phyloP scores from a whole-genome alignment of 2,113 vertebrate species.

The Arothron firmamentum region DNA sequence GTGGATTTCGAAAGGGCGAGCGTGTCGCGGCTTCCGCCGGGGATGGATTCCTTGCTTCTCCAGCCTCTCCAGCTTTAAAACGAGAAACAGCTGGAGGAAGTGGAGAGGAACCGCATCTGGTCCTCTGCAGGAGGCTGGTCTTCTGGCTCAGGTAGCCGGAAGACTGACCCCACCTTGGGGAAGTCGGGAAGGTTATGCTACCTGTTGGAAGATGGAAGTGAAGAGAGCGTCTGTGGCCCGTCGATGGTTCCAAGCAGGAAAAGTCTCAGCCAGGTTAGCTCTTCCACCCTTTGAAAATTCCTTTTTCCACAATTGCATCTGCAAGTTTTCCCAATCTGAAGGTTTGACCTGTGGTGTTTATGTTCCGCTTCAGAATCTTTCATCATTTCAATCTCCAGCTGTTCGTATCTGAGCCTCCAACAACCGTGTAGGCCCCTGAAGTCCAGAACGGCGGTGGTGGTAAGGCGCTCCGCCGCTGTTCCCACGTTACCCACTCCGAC shows the following conservation, averaged over 20 bases:
- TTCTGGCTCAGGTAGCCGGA: no score
- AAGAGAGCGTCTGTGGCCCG: no score
- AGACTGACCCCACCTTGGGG: no score
- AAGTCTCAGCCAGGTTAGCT: no score
- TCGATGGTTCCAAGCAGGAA: no score
- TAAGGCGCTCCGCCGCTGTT: conserved; percentile 31
- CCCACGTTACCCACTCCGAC: conserved; percentile 37
- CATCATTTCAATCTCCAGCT: conserved; percentile 17
- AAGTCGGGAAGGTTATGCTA: no score
- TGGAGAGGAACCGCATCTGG: not conserved
- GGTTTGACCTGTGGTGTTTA: conserved; percentile 1
- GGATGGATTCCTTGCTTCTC: conserved; percentile 44
- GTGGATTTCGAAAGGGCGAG: conserved; percentile 22
- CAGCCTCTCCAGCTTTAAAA: conserved; percentile 31
- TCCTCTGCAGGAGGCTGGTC: no score
- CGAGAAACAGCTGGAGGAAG: conserved; percentile 48
- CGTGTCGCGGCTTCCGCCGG: conserved; percentile 35
- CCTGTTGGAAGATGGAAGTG: no score
- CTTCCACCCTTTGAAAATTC: no score
- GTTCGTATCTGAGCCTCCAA: conserved; percentile 21
- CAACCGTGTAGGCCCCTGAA: conserved; percentile 2
- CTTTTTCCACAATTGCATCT: no score
- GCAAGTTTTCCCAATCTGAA: not conserved
- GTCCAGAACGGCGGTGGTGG: no score
- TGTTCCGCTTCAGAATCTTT: not conserved